Evolutionary conservation across 2,888 invertebrate genomes (phyloP).

Genomic region (Tenthredo amoena): DNA sequence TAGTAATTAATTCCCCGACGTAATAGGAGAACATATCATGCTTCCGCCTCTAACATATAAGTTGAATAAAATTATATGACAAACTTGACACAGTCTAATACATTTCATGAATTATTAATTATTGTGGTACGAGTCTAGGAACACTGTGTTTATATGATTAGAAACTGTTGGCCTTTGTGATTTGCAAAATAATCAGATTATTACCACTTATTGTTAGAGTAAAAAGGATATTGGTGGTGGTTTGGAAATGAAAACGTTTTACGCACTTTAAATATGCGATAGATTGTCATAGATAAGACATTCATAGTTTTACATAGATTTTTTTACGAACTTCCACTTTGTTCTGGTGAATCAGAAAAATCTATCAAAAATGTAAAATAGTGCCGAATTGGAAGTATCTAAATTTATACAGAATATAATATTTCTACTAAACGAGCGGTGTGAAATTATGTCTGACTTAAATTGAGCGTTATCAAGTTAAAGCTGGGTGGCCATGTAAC

Average conservation of each 20-base stretch:
- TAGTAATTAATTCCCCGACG: background rate
- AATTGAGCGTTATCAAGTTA: slow-evolving; percentile 38
- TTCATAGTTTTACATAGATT: background rate
- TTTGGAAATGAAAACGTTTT: background rate
- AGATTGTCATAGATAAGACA: background rate
- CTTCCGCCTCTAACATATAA: background rate
- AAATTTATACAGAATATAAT: slow-evolving; percentile 37
- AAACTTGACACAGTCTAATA: background rate
- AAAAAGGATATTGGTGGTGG: background rate
- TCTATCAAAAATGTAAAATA: background rate
- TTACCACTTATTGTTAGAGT: background rate
- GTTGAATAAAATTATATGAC: background rate
- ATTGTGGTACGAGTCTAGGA: background rate
- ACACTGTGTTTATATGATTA: background rate
- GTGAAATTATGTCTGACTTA: slow-evolving; percentile 26
- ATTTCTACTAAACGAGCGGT: slow-evolving; percentile 37
- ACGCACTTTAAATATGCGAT: background rate
- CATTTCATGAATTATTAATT: background rate
- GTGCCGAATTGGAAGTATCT: background rate
- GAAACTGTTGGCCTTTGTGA: background rate
- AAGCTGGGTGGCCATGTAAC: slow-evolving; percentile 72
- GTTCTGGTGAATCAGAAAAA: background rate
- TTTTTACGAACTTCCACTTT: background rate
- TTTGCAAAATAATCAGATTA: background rate
- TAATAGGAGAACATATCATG: background rate